Evolutionary conservation across 2,888 invertebrate genomes (phyloP).

Genomic region (Phyllotreta cruciferae): DNA sequence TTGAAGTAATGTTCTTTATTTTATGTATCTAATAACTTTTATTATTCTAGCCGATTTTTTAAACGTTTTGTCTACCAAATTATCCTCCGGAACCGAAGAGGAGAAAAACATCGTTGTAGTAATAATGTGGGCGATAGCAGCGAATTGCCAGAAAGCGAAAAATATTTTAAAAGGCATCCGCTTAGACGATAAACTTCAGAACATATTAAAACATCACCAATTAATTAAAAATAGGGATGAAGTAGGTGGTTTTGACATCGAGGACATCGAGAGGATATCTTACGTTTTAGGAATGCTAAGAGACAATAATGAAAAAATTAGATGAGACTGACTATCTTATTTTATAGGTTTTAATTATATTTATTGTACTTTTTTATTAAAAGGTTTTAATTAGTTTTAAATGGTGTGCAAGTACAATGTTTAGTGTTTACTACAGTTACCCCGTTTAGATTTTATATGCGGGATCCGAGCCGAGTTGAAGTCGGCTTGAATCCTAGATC

Average conservation of each 20-base stretch:
- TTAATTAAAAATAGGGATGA: constrained; percentile 47
- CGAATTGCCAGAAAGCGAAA: constrained; percentile 75
- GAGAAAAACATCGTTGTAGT: constrained; percentile 63
- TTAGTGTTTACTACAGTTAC: no score
- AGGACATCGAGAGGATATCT: constrained; percentile 52
- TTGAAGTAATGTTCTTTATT: neutral
- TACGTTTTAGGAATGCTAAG: constrained; percentile 53
- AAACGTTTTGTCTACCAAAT: constrained; percentile 59
- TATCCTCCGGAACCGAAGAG: constrained; percentile 57
- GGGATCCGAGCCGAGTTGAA: no score
- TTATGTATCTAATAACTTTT: constrained; percentile 1
- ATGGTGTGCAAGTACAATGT: constrained; percentile 2
- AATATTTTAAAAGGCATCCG: constrained; percentile 63
- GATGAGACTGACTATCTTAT: constrained; percentile 25
- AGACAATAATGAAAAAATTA: constrained; percentile 35
- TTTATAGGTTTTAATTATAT: constrained; percentile 10
- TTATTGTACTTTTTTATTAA: constrained; percentile 17
- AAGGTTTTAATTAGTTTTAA: neutral
- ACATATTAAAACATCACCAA: constrained; percentile 59
- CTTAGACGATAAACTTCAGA: constrained; percentile 61
- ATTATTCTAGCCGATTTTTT: constrained; percentile 62
- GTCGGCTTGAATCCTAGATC: no score
- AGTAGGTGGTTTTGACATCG: constrained; percentile 46
- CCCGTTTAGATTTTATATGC: no score
- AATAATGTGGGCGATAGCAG: constrained; percentile 72